Evolutionary conservation across 2,888 invertebrate species (phyloP), one percentile per base, ranked within the genome.

Genomic region (Morpho deidamia): DNA sequence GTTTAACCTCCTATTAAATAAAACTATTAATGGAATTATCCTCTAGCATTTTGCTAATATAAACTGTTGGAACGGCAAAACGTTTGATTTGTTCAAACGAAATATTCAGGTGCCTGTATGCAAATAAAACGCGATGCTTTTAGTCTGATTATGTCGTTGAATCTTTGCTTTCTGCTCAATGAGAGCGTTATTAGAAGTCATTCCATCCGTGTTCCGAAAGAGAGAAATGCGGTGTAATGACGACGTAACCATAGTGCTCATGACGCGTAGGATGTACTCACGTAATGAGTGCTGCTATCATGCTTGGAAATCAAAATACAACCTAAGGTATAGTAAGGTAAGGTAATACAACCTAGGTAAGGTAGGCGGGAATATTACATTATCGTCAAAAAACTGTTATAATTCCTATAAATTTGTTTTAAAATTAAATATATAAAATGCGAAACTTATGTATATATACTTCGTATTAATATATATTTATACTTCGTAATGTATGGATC

Each of bases 121-220:
- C 67, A 64, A 65, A 68, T 71, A 68, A 68, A 69, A 69, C 70
- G 69, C 70, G 74, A 79, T 78, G 83, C 83, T 84, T 84, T 84
- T 83, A 84, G 78, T 75, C 72, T 78, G 80, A 84, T 84, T 83
- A 81, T 82, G 83, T 76, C 75, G 74, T 80, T 73, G 74, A 73
- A 71, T 74, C 74, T 75, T 74, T 73, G 74, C 75, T 72, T 78
- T 77, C 69, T 69, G 69, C 71, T 67, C 67, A 60, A 63, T 60
- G 70, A 59, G 67, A 68, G 74, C 72, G 68, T 75, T 81, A 81
- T 78, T 77, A 80, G 74, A 77, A 78, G 74, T 74, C 75, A 69
- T 76, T 76, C 70, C 55, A 59, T 60, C 57, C 59, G 59, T 55
- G 55, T 58, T 58, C 53, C 49, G 59, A 61, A 58, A 58, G 63